Evolutionary conservation across 92 coral and sea anemone genomes (phyloP), one percentile per base, ranked within the genome.

Genomic region (Montipora capitata): DNA sequence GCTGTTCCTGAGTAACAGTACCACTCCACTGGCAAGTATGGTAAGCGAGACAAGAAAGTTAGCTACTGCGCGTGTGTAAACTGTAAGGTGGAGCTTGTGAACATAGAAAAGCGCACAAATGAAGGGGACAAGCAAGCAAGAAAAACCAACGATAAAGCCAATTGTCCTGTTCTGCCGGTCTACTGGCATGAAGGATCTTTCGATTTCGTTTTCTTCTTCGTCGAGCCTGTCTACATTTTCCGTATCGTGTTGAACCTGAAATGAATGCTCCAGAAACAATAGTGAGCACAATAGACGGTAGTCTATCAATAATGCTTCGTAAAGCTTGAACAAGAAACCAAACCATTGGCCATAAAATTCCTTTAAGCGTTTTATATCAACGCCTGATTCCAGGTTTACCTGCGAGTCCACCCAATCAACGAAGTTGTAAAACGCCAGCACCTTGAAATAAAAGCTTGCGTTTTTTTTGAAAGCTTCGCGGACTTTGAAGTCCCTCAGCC

Each of bases 351-450:
- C 91, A 68, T 89, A 92, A 15, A 80, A 52, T 70, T 2, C 17
- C 40, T 40, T 42, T 9, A 93, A 84, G 40, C 49, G 69, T 10
- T 79, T n/a, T 3, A 89, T 42, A 41, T 79, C 10, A 9, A 92
- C 52, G 41, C 77, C 88, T 18, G 57, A 65, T 57, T 84, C 87
- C 38, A 71, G 52, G 77, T 92, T 89, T n/a, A 89, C 87, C 11
- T 78, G 79, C 7, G 83, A 52, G 79, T 93, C 96, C 10, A 95
- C 82, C 98, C 98, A 95, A 44, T 66, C 73, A 15, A 89, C 83
- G 73, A 95, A 90, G 79, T 95, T 95, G 59, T 87, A 83, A 81
- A 87, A 95, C n/a, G 98, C 91, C 82, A 94, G 49, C 14, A 94
- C 86, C 52, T 48, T 10, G 10, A 48, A 48, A 48, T 48, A 48